Conservation (phyloP, 2,113 vertebrate species). For the Monopterus albus region DNA sequence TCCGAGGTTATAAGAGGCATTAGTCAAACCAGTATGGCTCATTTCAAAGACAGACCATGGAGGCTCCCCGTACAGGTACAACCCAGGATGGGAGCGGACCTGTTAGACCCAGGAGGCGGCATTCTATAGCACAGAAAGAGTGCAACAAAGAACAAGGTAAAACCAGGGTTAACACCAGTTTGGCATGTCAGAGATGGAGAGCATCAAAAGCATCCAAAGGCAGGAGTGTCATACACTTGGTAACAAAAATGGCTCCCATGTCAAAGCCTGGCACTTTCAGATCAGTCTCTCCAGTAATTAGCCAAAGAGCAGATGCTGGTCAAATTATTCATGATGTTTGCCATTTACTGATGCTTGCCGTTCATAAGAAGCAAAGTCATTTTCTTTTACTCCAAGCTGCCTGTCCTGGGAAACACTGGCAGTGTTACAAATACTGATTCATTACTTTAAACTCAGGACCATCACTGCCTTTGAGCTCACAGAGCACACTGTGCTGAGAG, state of each 20-base stretch:
- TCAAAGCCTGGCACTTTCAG: constrained; percentile 5
- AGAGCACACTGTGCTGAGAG: constrained; percentile 9
- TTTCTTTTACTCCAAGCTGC: constrained; percentile 33
- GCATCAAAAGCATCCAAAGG: too few species aligned
- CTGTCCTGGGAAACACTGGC: constrained; percentile 20
- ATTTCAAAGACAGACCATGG: too few species aligned
- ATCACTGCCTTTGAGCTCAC: constrained; percentile 19
- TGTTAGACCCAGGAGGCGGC: too few species aligned
- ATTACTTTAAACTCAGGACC: constrained; percentile 37
- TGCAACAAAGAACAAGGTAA: too few species aligned
- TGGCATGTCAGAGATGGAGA: too few species aligned
- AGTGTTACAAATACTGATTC: constrained; percentile 44
- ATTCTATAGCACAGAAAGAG: too few species aligned
- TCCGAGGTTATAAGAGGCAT: too few species aligned
- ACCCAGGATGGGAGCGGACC: too few species aligned
- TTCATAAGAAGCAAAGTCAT: constrained; percentile 22
- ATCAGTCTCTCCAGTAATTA: constrained; percentile 23
- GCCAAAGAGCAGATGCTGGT: background rate
- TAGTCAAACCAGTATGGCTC: too few species aligned
- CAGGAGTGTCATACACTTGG: background rate
- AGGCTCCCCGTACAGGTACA: too few species aligned
- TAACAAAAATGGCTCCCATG: background rate
- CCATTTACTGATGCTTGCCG: constrained; percentile 34
- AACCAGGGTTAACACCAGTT: too few species aligned
- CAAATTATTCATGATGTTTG: constrained; percentile 48